These are phyloP conservation scores for Plebejus anna DNA, from an alignment of 2,888 invertebrate species.

Conservation along the genomic window DNA sequence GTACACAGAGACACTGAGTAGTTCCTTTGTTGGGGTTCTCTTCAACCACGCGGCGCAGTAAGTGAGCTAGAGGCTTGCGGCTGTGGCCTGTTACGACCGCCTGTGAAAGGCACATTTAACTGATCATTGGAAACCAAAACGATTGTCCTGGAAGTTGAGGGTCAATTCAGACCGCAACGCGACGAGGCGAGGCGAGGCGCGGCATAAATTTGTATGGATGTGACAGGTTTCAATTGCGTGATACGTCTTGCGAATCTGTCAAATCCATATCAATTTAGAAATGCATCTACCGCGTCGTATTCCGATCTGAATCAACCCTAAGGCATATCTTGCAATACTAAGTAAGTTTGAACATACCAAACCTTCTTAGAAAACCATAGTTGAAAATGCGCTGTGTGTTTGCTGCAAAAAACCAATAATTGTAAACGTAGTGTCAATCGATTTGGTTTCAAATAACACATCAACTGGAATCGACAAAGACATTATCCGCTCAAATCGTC, in stretches of 20 bases:
- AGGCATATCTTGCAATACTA: no score
- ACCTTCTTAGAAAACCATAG: not conserved
- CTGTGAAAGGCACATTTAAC: constrained; percentile 56
- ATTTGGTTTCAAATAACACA: constrained; percentile 10
- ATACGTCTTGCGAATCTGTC: no score
- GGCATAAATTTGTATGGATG: no score
- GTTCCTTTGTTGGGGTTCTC: constrained; percentile 98
- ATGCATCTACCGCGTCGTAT: no score
- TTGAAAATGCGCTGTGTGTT: not conserved
- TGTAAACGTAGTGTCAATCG: not conserved
- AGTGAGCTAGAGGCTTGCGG: constrained; percentile 82
- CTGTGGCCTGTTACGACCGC: constrained; percentile 49
- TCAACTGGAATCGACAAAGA: constrained; percentile 3
- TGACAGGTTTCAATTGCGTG: no score
- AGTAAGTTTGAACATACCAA: not conserved
- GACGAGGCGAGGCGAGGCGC: no score
- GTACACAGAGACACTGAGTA: constrained; percentile 99
- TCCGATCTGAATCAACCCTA: no score
- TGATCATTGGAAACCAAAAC: constrained; percentile 7
- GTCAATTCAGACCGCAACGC: no score
- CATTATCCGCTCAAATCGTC: not conserved
- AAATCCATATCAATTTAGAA: no score
- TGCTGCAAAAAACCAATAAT: not conserved
- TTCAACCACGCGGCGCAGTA: constrained; percentile 99
- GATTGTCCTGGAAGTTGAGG: not conserved